A percentile compares a stretch with the other conserved stretches of the same genome.
These are phyloP conservation scores for Diplodus puntazzo DNA, from an alignment of 2,797 vertebrate species.

Conservation along the genomic window DNA sequence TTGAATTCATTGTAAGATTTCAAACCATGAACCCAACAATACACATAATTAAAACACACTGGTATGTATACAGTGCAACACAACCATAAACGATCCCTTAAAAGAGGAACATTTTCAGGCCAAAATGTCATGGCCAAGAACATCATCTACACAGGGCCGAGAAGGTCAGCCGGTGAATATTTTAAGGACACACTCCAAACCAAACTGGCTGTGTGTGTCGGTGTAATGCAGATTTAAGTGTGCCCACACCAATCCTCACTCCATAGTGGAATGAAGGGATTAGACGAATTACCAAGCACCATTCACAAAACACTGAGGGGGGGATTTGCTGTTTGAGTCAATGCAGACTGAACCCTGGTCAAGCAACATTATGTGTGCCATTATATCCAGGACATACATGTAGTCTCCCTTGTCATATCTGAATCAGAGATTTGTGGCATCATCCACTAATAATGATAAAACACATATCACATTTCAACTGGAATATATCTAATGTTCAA, in stretches of 20 bases:
- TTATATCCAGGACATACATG: constrained; percentile 33
- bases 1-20: background rate
- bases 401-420: constrained; percentile 22
- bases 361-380: constrained; percentile 50
- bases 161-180: constrained; percentile 29
- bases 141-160: background rate
- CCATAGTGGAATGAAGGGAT: constrained; percentile 64
- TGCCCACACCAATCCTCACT: constrained; percentile 40
- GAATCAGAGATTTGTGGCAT: constrained; percentile 26
- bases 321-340: constrained; percentile 53
- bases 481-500: background rate
- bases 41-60: background rate
- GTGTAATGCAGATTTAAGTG: constrained; percentile 46
- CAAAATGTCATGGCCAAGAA: constrained; percentile 22
- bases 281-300: constrained; percentile 64
- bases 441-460: constrained; percentile 12
- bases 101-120: background rate
- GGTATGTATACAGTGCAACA: background rate
- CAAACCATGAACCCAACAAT: background rate
- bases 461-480: background rate
- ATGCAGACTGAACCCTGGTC: constrained; percentile 54
- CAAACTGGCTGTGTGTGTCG: constrained; percentile 21
- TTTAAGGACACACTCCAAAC: constrained; percentile 20
- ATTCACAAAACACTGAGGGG: constrained; percentile 61
- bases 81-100: background rate